A percentile compares a stretch with the other conserved stretches of the same genome.
These are phyloP conservation scores for Drosophila nr. fundita DNA, from an alignment of 2,888 invertebrate species.

Conservation along the genomic window DNA sequence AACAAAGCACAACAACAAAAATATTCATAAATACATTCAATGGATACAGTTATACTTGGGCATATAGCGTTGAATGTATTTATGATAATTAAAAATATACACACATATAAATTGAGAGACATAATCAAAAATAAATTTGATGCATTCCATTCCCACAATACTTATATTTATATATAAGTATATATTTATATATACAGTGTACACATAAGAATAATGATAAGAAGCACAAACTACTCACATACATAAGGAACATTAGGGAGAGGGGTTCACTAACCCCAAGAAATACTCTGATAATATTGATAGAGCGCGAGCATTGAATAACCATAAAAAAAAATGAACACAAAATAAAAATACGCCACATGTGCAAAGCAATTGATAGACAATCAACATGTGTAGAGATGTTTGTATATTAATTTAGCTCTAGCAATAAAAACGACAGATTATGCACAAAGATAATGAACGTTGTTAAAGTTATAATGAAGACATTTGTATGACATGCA, in stretches of 20 bases:
- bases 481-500: slow-evolving; percentile 60
- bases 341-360: slow-evolving; percentile 6
- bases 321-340: not conserved
- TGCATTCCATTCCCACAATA: not conserved
- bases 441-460: slow-evolving; percentile 38
- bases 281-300: slow-evolving; percentile 12
- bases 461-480: slow-evolving; percentile 47
- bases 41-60: not conserved
- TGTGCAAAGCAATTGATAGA: slow-evolving; percentile 21
- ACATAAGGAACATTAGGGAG: not conserved
- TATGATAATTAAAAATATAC: not conserved
- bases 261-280: slow-evolving; percentile 35
- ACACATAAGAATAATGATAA: slow-evolving; percentile 3
- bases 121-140: not conserved
- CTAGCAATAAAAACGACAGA: slow-evolving; percentile 34
- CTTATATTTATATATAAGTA: slow-evolving; percentile 16
- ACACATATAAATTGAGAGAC: not conserved
- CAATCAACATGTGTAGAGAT: not conserved
- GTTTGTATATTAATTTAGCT: not conserved
- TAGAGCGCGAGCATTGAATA: not conserved
- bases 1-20: not conserved
- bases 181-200: not conserved
- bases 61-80: not conserved
- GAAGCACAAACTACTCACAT: not conserved
- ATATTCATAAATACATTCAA: not conserved